Evolutionary conservation across 1,140 invertebrate genomes (phyloP), one percentile per base, ranked within the genome.

Genomic region (Atopsyche davidsoni): DNA sequence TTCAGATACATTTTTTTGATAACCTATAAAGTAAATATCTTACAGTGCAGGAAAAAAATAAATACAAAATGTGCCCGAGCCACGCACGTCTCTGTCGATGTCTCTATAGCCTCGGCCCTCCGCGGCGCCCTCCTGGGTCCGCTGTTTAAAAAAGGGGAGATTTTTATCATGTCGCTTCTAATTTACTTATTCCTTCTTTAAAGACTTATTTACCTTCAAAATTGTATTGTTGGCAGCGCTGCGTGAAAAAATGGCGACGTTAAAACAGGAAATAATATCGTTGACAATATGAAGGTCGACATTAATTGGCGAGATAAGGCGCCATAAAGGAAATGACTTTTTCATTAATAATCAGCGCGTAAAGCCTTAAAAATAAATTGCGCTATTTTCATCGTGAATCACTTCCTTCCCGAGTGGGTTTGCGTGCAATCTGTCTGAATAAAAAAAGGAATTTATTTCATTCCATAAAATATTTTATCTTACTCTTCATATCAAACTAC

Each of bases 151-250:
- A 51, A 58, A 58, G 76, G 77, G 76, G 73, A 77, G 77, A 79
- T 79, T 76, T 73, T 72, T 78, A 78, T 79, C 77, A 71, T 75
- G 69, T 72, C 70, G 73, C 74, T 76, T 78, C 76, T 78, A 78
- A 79, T 79, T 78, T 79, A 78, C 76, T 79, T 78, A 78, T 78
- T 75, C 69, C 75, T 75, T 70, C 73, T 72, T 75, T 77, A 75
- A 74, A 76, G 75, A 78, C 75, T 75, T 78, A 77, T 78, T 78
- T 77, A 77, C 75, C 69, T 74, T 71, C 69, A 69, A 70, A 72
- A 72, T 72, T 69, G 69, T 66, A 71, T 74, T 72, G 70, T 74
- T 50, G 25, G 40, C 9, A 34, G 19, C 18, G 28, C 13, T 16
- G 16, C 14, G 19, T 10, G 24, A 43, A 43, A 50, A 43, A 50